A percentile compares a stretch with the other conserved stretches of the same genome.
Evolutionary conservation across 2,113 vertebrate species (phyloP).

Genomic region (Emydocephalus ijimae): DNA sequence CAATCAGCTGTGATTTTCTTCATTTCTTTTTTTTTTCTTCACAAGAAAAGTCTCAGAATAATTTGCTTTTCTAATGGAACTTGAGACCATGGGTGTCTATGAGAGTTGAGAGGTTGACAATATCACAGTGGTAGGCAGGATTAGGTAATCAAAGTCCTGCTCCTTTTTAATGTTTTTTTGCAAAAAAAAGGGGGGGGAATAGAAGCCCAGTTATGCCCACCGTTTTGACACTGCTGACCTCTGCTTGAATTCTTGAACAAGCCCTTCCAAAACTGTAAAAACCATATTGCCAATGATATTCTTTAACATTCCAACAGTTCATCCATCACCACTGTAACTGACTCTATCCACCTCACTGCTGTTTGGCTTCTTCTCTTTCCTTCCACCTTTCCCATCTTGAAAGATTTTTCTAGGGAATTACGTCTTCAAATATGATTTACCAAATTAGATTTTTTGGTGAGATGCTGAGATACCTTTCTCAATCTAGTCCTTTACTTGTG

Average conservation of each 20-base stretch:
- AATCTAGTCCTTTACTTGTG: background rate
- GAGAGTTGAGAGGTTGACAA: background rate
- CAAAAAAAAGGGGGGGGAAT: background rate
- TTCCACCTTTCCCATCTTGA: background rate
- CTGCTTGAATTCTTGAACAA: background rate
- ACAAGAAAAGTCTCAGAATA: background rate
- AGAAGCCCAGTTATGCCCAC: background rate
- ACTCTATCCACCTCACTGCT: background rate
- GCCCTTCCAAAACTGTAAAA: background rate
- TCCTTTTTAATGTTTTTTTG: background rate
- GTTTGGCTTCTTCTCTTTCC: background rate
- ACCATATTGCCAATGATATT: background rate
- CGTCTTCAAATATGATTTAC: background rate
- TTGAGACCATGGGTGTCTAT: background rate
- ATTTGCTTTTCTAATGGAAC: background rate
- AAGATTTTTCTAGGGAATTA: background rate
- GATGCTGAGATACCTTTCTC: background rate
- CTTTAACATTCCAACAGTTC: background rate
- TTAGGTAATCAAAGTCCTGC: background rate
- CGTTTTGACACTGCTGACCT: background rate
- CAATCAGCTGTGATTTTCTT: constrained; percentile 16
- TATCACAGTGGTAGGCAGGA: background rate
- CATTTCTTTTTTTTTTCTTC: background rate
- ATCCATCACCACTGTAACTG: background rate
- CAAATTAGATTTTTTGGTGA: background rate